Conservation (phyloP, 2,888 invertebrate species). For the Alentia gelatinosa region DNA sequence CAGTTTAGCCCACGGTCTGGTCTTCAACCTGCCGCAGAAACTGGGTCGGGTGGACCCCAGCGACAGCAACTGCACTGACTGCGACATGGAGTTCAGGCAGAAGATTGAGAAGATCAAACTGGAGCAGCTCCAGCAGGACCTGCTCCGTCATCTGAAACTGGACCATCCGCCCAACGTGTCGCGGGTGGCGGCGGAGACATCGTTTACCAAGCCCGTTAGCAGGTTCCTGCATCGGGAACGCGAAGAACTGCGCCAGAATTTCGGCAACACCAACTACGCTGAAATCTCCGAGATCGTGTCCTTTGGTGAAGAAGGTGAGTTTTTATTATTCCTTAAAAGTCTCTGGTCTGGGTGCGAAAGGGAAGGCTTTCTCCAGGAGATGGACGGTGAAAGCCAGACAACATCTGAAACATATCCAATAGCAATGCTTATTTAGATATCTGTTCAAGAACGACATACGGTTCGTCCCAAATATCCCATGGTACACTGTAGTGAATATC, state of each 20-base stretch:
- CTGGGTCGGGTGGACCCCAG: neutral
- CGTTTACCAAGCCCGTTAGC: neutral
- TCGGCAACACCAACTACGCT: neutral
- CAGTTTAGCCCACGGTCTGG: neutral
- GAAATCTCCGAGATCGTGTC: slow-evolving; percentile 26
- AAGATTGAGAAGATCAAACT: neutral
- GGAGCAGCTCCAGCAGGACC: neutral
- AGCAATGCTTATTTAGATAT: too few species aligned
- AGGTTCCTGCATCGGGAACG: neutral
- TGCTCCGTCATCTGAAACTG: neutral
- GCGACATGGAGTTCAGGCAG: neutral
- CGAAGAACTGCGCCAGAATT: slow-evolving; percentile 1
- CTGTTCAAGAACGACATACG: too few species aligned
- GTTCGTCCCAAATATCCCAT: too few species aligned
- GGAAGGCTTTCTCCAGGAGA: too few species aligned
- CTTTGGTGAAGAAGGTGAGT: slow-evolving; percentile 38
- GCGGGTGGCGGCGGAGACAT: neutral
- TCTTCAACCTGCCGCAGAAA: neutral
- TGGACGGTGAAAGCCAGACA: too few species aligned
- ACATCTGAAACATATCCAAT: too few species aligned
- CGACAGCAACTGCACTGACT: neutral
- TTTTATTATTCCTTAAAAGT: too few species aligned
- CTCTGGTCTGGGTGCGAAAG: too few species aligned
- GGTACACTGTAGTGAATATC: too few species aligned
- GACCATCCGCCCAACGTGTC: slow-evolving; percentile 8